A percentile compares a stretch with the other conserved stretches of the same genome.
Conservation (phyloP, 2,888 invertebrate genomes). For the Mesorhabditis sp. region DNA sequence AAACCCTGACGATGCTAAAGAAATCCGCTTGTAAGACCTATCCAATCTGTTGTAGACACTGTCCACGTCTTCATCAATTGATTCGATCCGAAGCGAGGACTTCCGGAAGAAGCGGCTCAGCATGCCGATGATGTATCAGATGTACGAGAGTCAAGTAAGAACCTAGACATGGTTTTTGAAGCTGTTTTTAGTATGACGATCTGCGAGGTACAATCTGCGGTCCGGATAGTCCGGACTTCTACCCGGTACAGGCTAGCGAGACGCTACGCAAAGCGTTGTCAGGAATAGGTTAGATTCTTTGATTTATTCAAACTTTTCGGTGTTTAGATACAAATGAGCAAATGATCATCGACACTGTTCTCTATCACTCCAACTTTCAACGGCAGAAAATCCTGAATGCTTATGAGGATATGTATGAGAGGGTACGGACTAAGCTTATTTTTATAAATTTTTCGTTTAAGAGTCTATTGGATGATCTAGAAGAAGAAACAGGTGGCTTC, state of each 20-base stretch:
- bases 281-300: constrained; percentile 31
- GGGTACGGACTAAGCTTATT: constrained; percentile 18
- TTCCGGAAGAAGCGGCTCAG: constrained; percentile 34
- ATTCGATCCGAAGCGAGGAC: constrained; percentile 29
- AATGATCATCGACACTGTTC: constrained; percentile 45
- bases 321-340: constrained; percentile 51
- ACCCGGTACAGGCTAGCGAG: constrained; percentile 52
- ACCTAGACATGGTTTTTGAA: not conserved
- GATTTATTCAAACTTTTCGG: not conserved
- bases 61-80: constrained; percentile 32
- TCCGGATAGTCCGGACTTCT: constrained; percentile 51
- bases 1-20: not conserved
- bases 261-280: constrained; percentile 44
- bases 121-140: constrained; percentile 53
- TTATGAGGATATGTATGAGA: constrained; percentile 53
- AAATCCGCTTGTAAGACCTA: no score
- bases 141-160: constrained; percentile 51
- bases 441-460: constrained; percentile 29
- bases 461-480: constrained; percentile 59
- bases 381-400: constrained; percentile 54
- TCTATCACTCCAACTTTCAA: constrained; percentile 54
- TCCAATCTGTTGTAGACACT: constrained; percentile 18
- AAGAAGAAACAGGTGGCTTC: constrained; percentile 60
- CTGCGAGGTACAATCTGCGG: constrained; percentile 52
- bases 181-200: constrained; percentile 43